phyloP scores from a whole-genome alignment of 2,797 vertebrate genomes.

The Amblyopsis hoosieri region DNA sequence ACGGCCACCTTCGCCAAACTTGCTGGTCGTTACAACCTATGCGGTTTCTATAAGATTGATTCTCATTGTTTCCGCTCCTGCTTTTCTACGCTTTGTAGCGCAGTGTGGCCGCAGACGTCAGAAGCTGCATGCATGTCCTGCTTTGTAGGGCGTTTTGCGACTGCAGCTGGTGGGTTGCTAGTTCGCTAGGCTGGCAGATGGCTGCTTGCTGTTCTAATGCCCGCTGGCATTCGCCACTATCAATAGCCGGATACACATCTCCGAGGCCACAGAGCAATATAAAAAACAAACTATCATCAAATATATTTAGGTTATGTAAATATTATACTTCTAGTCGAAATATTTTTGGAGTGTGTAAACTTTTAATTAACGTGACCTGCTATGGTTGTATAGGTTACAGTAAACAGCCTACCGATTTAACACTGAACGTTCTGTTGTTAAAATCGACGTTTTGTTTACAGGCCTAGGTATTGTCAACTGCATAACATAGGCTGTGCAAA shows the following conservation, averaged over 20 bases:
- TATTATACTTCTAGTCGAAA: no score
- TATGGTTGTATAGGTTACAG: no score
- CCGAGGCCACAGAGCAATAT: slow-evolving; percentile 43
- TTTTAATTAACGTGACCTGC: no score
- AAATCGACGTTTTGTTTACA: slow-evolving; percentile 21
- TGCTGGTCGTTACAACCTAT: slow-evolving; percentile 68
- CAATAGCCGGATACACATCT: slow-evolving; percentile 75
- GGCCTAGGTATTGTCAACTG: slow-evolving; percentile 7
- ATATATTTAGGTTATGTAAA: no score
- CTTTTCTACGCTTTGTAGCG: slow-evolving; percentile 83
- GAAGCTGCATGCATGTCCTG: slow-evolving; percentile 90
- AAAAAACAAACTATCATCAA: slow-evolving; percentile 42
- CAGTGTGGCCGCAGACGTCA: slow-evolving; percentile 89
- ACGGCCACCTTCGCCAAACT: slow-evolving; percentile 67
- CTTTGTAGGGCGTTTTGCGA: slow-evolving; percentile 88
- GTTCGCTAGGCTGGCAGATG: slow-evolving; percentile 84
- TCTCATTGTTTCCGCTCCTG: slow-evolving; percentile 85
- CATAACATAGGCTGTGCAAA: slow-evolving; percentile 3
- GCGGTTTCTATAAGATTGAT: slow-evolving; percentile 73
- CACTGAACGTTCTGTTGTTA: slow-evolving; percentile 19
- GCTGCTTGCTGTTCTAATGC: slow-evolving; percentile 84
- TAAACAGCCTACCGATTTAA: slow-evolving; percentile 27
- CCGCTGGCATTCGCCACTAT: slow-evolving; percentile 82
- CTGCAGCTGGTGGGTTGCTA: slow-evolving; percentile 85
- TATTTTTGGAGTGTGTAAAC: no score